Percentiles rank a stretch among this genome's conserved stretches.
These are phyloP conservation scores for Sweltsa coloradensis DNA, from an alignment of 1,140 invertebrate genomes.

Conservation along the genomic window DNA sequence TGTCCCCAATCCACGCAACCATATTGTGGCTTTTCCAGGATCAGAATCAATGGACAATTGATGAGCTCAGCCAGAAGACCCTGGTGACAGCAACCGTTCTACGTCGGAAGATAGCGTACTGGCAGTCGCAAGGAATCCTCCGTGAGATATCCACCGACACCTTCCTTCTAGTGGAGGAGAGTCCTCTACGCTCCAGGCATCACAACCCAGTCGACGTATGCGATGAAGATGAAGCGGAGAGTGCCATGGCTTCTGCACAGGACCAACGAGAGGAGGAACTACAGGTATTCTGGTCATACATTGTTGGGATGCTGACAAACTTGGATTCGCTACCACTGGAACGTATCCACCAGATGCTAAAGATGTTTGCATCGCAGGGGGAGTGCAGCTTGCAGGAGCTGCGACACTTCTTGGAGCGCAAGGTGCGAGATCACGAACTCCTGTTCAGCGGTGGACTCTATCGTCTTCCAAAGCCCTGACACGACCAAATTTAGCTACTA, in stretches of 20 bases:
- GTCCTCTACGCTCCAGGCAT: constrained; percentile 31
- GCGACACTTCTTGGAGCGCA: constrained; percentile 79
- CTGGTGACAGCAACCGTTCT: constrained; percentile 72
- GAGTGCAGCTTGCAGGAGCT: constrained; percentile 83
- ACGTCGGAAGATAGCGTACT: constrained; percentile 76
- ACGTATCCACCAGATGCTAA: constrained; percentile 91
- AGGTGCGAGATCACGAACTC: constrained; percentile 81
- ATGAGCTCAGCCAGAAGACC: constrained; percentile 71
- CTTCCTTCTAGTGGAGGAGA: constrained; percentile 68
- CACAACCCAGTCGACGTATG: constrained; percentile 47
- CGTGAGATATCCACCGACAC: constrained; percentile 60
- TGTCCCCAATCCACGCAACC: constrained; percentile 86
- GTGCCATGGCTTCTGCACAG: constrained; percentile 83
- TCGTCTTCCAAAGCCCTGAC: constrained; percentile 60
- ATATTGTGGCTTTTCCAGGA: constrained; percentile 91
- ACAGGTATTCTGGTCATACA: constrained; percentile 88
- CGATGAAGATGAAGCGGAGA: constrained; percentile 85
- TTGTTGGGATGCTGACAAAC: constrained; percentile 93
- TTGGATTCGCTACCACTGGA: constrained; percentile 85
- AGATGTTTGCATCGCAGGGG: constrained; percentile 88
- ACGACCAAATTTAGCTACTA: too few relatives aligned
- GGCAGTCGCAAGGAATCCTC: constrained; percentile 76
- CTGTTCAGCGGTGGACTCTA: constrained; percentile 77
- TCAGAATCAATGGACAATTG: constrained; percentile 70
- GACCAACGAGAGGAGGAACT: constrained; percentile 83